Conservation (phyloP, 2,797 vertebrate genomes). For the Dendrocincla fuliginosa region DNA sequence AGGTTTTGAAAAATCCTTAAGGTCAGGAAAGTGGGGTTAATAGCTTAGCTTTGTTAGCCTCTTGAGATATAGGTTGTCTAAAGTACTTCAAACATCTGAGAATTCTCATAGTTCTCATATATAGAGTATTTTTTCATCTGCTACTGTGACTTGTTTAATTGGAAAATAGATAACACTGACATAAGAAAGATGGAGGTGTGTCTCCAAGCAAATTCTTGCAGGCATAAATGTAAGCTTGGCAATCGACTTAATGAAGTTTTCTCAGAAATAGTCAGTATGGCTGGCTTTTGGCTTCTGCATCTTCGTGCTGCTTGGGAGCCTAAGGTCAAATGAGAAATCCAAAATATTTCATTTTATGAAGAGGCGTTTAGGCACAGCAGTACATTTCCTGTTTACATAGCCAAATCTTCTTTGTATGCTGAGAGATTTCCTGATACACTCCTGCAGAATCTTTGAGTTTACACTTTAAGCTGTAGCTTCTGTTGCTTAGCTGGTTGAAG, state of each 20-base stretch:
- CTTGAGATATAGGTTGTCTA: background rate
- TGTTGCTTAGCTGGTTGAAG: background rate
- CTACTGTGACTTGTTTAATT: background rate
- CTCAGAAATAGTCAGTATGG: background rate
- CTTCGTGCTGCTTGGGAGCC: background rate
- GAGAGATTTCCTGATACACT: background rate
- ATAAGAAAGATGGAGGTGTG: background rate
- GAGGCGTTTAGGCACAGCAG: background rate
- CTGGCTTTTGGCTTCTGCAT: background rate
- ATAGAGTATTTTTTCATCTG: background rate
- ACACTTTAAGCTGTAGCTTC: background rate
- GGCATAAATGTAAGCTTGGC: background rate
- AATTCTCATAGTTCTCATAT: background rate
- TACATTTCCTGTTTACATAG: constrained; percentile 55
- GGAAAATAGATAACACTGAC: background rate
- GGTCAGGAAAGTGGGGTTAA: background rate
- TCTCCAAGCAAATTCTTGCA: background rate
- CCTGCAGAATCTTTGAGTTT: background rate
- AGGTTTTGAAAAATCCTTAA: background rate
- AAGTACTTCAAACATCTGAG: background rate
- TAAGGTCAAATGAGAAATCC: constrained; percentile 30
- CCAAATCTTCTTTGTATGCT: background rate
- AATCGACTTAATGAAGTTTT: background rate
- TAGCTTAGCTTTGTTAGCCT: background rate
- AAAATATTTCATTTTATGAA: constrained; percentile 30